A percentile compares a stretch with the other conserved stretches of the same genome.
Conservation (phyloP, 35 echinoderm and acorn worm species). For the Anneissia japonica region DNA sequence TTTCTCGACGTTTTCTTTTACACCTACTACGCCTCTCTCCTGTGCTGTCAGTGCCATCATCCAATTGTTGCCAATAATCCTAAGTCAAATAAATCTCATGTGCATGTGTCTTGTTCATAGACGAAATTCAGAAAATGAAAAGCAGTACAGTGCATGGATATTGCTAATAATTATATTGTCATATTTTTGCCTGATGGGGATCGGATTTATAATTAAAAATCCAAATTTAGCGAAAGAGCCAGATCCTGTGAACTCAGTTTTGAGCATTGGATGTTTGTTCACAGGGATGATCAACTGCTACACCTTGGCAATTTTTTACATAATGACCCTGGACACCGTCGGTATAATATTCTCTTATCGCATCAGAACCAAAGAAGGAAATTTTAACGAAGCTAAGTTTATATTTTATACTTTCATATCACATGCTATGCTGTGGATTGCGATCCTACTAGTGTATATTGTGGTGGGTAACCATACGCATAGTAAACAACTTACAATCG, state of each 20-base stretch:
- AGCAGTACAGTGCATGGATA: not conserved
- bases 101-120: not conserved
- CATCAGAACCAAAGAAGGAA: not conserved
- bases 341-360: not conserved
- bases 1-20: not conserved
- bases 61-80: not conserved
- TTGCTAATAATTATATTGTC: not conserved
- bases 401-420: not conserved
- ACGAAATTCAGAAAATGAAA: not conserved
- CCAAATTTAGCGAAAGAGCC: not conserved
- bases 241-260: not conserved
- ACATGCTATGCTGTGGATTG: not conserved
- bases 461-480: not conserved
- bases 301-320: not conserved
- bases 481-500: not conserved
- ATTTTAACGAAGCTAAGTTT: not conserved
- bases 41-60: not conserved
- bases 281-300: not conserved
- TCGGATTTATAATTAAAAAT: not conserved
- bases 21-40: not conserved
- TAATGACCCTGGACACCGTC: not conserved
- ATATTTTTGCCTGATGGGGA: not conserved
- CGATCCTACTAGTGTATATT: not conserved
- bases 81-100: not conserved
- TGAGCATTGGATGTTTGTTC: not conserved